Base-by-base conservation (phyloP, 2,113 vertebrate species). In the Pterophyllum scalare region DNA sequence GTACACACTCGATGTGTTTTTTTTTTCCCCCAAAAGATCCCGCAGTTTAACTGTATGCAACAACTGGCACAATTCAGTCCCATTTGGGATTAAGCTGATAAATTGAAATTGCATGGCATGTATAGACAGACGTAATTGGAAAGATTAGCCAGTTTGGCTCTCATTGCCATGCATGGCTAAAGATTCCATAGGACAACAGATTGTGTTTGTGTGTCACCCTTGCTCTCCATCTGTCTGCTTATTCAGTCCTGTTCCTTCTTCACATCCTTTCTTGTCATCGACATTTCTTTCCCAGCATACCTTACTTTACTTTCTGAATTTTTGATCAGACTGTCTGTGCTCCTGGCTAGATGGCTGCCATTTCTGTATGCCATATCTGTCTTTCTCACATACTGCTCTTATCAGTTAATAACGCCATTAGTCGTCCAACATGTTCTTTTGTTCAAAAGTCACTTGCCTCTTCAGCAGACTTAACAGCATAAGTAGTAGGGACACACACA, bases 391-490 rank as follows among this genome's bases (percentile, higher is more conserved):
- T 7, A n/a, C 24, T 84, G 75, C 28, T 26, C 49, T 17, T 43
- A 52, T 78, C 43, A 82, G 60, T 59, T 85, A 52, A 74, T 14
- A 24, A 38, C 78, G 28, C 72, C 60, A 91, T 89, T 79, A 85
- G 52, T 81, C 43, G 59, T 77, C 56, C 43, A 33, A 46, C 58
- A 49, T 77, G 60, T 79, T 84, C 59, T 74, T 22, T 67, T 82
- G 56, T 80, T 85, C 74, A 52, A 15, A 80, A 60, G 59, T 82
- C 15, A 67, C 49, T 24, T 67, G 61, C 24, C 35, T 79, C 60
- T 64, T 88, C 85, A 74, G 58, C 74, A 14, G 31, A 40, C 77
- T 70, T 46, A 72, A 91, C 88, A 80, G 76, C 87, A 75, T 40
- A 70, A 28, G 65, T 49, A 13, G 43, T 52, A n/a, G 65, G 46